These are phyloP conservation scores for Eutolmus rufibarbis DNA, from an alignment of 2,888 invertebrate species.

Conservation along the genomic window DNA sequence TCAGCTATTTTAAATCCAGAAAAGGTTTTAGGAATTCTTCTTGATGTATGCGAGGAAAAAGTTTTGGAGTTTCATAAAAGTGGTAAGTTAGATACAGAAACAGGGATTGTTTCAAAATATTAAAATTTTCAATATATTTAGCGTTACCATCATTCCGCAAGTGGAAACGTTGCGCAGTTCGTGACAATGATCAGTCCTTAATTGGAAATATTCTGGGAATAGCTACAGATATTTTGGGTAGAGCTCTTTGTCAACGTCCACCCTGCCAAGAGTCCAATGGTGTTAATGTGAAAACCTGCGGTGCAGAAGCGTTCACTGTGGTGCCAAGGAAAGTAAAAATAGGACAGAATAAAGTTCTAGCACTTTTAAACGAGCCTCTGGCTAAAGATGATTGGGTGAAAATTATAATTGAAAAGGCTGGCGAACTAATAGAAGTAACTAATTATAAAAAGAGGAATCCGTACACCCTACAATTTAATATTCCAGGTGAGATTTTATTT, in stretches of 20 bases:
- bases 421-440: constrained; percentile 77
- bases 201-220: constrained; percentile 84
- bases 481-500: constrained; percentile 68
- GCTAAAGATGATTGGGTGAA: constrained; percentile 78
- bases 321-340: constrained; percentile 61
- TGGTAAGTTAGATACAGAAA: constrained; percentile 62
- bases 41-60: constrained; percentile 79
- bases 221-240: constrained; percentile 78
- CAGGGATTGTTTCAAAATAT: not conserved
- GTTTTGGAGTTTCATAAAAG: constrained; percentile 74
- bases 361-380: constrained; percentile 79
- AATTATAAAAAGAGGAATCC: constrained; percentile 83
- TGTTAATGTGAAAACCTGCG: constrained; percentile 66
- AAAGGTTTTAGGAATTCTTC: constrained; percentile 79
- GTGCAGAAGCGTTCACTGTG: constrained; percentile 61
- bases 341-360: constrained; percentile 83
- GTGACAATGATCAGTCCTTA: constrained; percentile 84
- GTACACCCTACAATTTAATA: constrained; percentile 81
- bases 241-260: constrained; percentile 66
- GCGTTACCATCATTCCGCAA: constrained; percentile 77
- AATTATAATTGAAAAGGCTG: constrained; percentile 81
- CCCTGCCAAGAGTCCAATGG: constrained; percentile 73
- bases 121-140: constrained; percentile 41
- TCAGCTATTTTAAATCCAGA: constrained; percentile 66
- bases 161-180: constrained; percentile 81